These are phyloP conservation scores for Dendrophyllia cribrosa DNA, from an alignment of 64 coral and sea anemone species.

Conservation along the genomic window DNA sequence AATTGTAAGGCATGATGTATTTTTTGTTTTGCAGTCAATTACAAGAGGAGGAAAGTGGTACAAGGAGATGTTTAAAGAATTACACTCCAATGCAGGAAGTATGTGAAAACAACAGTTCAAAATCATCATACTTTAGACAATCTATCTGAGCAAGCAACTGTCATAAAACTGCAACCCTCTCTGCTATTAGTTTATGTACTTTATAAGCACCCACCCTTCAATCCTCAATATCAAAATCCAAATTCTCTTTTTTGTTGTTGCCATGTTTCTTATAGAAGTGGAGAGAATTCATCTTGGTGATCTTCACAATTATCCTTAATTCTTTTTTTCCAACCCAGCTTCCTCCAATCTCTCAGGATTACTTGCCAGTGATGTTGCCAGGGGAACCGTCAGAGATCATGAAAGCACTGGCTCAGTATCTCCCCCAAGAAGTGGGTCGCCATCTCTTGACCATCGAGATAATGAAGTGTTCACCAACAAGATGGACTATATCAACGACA, in stretches of 20 bases:
- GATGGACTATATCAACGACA: slow-evolving; percentile 36
- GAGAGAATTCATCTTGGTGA: too few species aligned
- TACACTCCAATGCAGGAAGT: slow-evolving; percentile 97
- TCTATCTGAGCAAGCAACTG: too few species aligned
- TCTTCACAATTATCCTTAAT: too few species aligned
- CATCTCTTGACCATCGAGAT: slow-evolving; percentile 42
- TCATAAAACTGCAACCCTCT: too few species aligned
- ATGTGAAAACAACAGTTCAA: not conserved
- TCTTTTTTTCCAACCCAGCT: slow-evolving; percentile 30
- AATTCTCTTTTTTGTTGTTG: too few species aligned
- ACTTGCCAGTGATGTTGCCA: slow-evolving; percentile 80
- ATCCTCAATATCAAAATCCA: too few species aligned
- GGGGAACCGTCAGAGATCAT: slow-evolving; percentile 8
- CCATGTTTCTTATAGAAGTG: too few species aligned
- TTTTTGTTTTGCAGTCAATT: slow-evolving; percentile 73
- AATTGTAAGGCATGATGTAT: not conserved
- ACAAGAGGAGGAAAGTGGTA: slow-evolving; percentile 93
- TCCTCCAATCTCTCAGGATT: slow-evolving; percentile 88
- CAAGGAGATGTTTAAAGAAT: slow-evolving; percentile 98
- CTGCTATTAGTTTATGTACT: too few species aligned
- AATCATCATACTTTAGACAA: not conserved
- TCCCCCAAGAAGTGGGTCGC: slow-evolving; percentile 44
- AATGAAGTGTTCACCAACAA: slow-evolving; percentile 61
- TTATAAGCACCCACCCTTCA: too few species aligned
- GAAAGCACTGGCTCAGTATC: slow-evolving; percentile 16